Conservation (phyloP, 2,888 invertebrate species). For the Ptycholaimellus sp. region DNA sequence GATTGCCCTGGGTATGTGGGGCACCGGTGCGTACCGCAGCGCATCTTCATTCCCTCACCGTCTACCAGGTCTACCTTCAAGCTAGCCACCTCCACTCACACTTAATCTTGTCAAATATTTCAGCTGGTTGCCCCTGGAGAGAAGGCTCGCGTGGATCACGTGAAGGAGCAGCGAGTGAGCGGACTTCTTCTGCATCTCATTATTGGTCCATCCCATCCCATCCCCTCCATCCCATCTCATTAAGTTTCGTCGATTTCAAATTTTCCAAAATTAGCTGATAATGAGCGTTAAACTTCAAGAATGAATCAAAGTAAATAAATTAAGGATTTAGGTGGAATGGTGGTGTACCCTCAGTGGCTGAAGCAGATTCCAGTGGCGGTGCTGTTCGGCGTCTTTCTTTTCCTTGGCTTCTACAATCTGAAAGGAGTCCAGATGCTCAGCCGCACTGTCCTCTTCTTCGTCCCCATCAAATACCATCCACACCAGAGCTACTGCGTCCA, state of each 20-base stretch:
- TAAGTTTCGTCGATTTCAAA: too few species aligned
- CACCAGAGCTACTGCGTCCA: constrained; percentile 60
- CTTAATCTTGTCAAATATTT: neutral
- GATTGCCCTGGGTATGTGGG: constrained; percentile 83
- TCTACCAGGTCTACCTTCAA: too few species aligned
- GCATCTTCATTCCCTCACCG: too few species aligned
- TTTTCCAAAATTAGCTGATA: too few species aligned
- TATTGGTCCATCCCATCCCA: too few species aligned
- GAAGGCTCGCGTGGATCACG: constrained; percentile 1
- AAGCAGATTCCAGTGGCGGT: constrained; percentile 71
- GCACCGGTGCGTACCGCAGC: too few species aligned
- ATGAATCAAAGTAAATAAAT: too few species aligned
- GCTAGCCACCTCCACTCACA: neutral
- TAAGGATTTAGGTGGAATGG: too few species aligned
- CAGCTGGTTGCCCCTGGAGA: constrained; percentile 3
- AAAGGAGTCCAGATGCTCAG: constrained; percentile 80
- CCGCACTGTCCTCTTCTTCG: constrained; percentile 56
- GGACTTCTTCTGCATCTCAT: constrained; percentile 50
- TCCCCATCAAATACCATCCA: constrained; percentile 82
- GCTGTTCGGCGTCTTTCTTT: constrained; percentile 74
- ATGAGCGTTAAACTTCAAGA: too few species aligned
- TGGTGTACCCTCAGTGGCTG: constrained; percentile 35
- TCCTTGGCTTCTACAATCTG: constrained; percentile 62
- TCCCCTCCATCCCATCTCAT: too few species aligned
- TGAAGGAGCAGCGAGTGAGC: constrained; percentile 44